Conservation (phyloP, 2,797 vertebrate species). For the Loris lydekkerianus region DNA sequence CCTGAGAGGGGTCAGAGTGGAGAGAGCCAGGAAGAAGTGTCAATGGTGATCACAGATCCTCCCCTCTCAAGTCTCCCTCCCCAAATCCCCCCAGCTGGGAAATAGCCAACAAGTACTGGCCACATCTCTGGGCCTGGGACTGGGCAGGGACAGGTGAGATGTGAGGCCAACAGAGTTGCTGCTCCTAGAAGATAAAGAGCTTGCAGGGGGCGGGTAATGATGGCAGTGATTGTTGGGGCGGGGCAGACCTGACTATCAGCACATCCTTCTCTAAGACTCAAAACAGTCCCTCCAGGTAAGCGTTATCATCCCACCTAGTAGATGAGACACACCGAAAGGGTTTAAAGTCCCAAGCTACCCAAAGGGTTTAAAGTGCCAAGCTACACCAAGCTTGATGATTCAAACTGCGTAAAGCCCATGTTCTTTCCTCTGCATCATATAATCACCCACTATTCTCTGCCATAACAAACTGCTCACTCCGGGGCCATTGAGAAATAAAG, state of each 20-base stretch:
- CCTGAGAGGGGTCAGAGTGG: not conserved
- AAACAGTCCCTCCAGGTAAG: not conserved
- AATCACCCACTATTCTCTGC: not conserved
- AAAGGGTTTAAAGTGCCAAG: not conserved
- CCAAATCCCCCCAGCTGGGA: not conserved
- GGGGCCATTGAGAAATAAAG: not conserved
- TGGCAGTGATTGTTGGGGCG: fast-evolving
- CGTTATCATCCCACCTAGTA: not conserved
- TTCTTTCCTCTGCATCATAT: not conserved
- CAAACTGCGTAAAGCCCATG: not conserved
- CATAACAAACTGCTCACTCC: not conserved
- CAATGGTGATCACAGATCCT: not conserved
- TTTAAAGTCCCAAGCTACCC: not conserved
- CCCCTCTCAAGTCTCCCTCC: not conserved
- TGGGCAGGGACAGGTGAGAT: not conserved
- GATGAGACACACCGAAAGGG: not conserved
- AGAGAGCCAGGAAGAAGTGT: not conserved
- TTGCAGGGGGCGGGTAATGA: not conserved
- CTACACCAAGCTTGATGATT: not conserved
- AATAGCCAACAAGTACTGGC: not conserved
- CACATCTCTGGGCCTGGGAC: not conserved
- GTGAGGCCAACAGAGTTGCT: not conserved
- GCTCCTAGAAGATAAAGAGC: not conserved
- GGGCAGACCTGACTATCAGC: not conserved
- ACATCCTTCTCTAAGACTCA: not conserved